Evolutionary conservation across 2,888 invertebrate species (phyloP).

Genomic region (Salticus scenicus): DNA sequence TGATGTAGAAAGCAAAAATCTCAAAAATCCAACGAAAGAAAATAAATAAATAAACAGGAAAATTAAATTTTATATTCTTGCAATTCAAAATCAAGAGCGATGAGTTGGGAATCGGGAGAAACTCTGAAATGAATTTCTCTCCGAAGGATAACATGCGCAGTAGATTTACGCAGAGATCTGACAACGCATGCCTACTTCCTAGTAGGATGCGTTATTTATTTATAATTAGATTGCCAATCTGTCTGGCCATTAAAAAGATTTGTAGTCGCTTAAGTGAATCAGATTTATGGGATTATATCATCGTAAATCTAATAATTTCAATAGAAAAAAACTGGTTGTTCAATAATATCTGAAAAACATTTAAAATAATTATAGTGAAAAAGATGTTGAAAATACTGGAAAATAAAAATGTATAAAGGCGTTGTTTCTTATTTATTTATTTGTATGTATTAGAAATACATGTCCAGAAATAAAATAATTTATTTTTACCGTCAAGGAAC

Average conservation of each 20-base stretch:
- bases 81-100: not conserved
- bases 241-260: not conserved
- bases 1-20: not conserved
- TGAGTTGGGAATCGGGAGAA: not conserved
- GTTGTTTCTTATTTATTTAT: too few relatives aligned
- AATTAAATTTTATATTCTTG: too few relatives aligned
- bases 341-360: too few relatives aligned
- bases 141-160: constrained; percentile 34
- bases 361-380: too few relatives aligned
- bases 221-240: constrained; percentile 26
- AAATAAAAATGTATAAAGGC: too few relatives aligned
- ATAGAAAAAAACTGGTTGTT: too few relatives aligned
- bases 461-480: too few relatives aligned
- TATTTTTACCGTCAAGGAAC: too few relatives aligned
- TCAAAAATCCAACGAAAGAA: not conserved
- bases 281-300: not conserved
- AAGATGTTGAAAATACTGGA: too few relatives aligned
- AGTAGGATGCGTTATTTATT: constrained; percentile 51
- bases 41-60: too few relatives aligned
- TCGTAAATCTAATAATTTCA: not conserved
- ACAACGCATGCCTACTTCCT: constrained; percentile 54
- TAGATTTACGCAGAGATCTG: constrained; percentile 27
- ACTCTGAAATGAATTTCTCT: constrained; percentile 23
- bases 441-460: too few relatives aligned
- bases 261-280: not conserved